Base-by-base conservation (phyloP, 2,888 invertebrate species). In the Athripsodes cinereus region DNA sequence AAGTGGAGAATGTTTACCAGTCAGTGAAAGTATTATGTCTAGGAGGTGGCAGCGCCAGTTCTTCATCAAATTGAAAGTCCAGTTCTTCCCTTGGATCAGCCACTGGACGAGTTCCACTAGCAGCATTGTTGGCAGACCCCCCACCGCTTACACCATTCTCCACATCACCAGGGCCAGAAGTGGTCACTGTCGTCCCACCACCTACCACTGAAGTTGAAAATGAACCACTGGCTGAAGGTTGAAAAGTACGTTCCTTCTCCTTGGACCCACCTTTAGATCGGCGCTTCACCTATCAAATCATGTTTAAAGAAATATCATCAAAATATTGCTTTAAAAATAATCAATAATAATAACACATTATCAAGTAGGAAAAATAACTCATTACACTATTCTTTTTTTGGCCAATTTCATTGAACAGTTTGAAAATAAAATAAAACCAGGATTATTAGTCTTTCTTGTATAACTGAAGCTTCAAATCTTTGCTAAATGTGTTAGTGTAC, bases 51-150 rank as follows among this genome's bases (percentile, higher is more conserved):
- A 89, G 77, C 16, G 73, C 81, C 63, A 96, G 76, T 73, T 98
- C 98, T 77, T 97, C 97, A 70, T 98, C 97, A 71, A 98, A 93
- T 76, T 95, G 92, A 77, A 98, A 98, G 73, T 96, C 94, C 64
- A 96, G 76, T 71, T 96, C 96, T 74, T 96, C 95, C 49, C 76
- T 72, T 0, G 69, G 66, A 56, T 66, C 66, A 0, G 64, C 65
- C n/a, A 66, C 63, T 11, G 16, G 64, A 58, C 65, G 13, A 64
- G 55, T 11, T 65, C 46, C 3, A 62, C 68, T 48, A 74, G 70
- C 67, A 78, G 78, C 65, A 78, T 74, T 64, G 13, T 5, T 18
- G 5, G 40, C 3, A 16, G 40, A 2, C 13, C n/a, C 13, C 13
- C 40, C 40, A 40, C 3, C 40, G 5, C 40, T 16, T n/a, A 13